Evolutionary conservation across 2,797 vertebrate genomes (phyloP).

Genomic region (Microtus obscurus): DNA sequence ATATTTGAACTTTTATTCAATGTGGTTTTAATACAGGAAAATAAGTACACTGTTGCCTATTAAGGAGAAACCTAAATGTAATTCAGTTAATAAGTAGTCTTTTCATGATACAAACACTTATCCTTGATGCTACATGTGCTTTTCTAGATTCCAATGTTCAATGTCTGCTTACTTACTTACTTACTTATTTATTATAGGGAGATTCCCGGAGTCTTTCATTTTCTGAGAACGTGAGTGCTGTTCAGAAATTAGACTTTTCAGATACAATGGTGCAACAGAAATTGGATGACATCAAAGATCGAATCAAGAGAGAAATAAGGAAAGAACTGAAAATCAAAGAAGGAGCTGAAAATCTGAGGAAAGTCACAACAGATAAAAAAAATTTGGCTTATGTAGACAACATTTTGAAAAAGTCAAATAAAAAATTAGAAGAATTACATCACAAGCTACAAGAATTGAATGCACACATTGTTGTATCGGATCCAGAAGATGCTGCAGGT

Average conservation of each 20-base stretch:
- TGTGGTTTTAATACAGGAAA: constrained; percentile 26
- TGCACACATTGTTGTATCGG: constrained; percentile 98
- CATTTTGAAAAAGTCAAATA: constrained; percentile 99
- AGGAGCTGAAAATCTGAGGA: constrained; percentile 98
- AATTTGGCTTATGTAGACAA: constrained; percentile 99
- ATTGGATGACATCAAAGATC: constrained; percentile 98
- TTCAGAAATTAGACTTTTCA: constrained; percentile 95
- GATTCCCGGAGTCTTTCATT: constrained; percentile 94
- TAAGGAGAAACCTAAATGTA: constrained; percentile 45
- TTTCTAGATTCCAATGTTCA: constrained; percentile 72
- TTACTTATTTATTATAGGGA: constrained; percentile 83
- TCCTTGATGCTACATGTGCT: not conserved
- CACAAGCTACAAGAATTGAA: constrained; percentile 98
- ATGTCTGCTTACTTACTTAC: not conserved
- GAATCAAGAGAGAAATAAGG: constrained; percentile 99
- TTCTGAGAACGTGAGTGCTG: constrained; percentile 93
- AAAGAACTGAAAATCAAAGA: constrained; percentile 99
- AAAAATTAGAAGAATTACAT: constrained; percentile 98
- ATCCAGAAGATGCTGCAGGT: constrained; percentile 97
- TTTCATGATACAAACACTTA: constrained; percentile 22
- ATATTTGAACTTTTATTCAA: constrained; percentile 56
- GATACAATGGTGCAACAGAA: constrained; percentile 98
- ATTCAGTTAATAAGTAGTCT: constrained; percentile 19
- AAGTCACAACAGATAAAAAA: constrained; percentile 99
- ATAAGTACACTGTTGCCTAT: not conserved